phyloP scores from a whole-genome alignment of 2,113 vertebrate species.

The Glaucidium brasilianum region DNA sequence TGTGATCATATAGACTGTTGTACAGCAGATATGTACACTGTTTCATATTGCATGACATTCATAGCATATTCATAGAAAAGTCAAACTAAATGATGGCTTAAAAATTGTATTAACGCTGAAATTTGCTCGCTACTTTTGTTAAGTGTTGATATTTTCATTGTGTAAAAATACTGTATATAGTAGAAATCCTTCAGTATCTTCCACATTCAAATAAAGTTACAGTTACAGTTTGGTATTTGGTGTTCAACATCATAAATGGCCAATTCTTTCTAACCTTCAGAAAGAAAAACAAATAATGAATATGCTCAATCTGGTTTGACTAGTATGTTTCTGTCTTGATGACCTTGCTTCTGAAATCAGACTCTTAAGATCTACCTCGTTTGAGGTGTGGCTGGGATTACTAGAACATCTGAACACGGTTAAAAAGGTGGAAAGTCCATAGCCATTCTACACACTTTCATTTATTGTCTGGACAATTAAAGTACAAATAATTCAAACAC shows the following conservation, averaged over 20 bases:
- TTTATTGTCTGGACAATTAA: conserved; percentile 99
- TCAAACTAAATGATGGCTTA: conserved; percentile 55
- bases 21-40: conserved; percentile 59
- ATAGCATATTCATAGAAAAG: conserved; percentile 63
- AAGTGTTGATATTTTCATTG: conserved; percentile 45
- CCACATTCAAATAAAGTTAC: conserved; percentile 42
- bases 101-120: conserved; percentile 18
- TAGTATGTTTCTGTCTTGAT: conserved; percentile 1
- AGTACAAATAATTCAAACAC: conserved; percentile 99
- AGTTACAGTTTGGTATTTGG: conserved; percentile 49
- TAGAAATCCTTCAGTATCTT: conserved; percentile 55
- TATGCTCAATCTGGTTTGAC: conserved; percentile 38
- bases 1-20: conserved; percentile 59
- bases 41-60: conserved; percentile 60
- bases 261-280: not conserved
- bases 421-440: conserved; percentile 82
- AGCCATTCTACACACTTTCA: conserved; percentile 94
- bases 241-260: conserved; percentile 25
- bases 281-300: conserved; percentile 39
- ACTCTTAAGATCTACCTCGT: not conserved
- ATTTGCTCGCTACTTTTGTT: conserved; percentile 32
- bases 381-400: conserved; percentile 39
- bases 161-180: conserved; percentile 65
- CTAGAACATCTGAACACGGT: conserved; percentile 71
- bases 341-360: conserved; percentile 43